Percentiles rank a stretch among this genome's conserved stretches.
Evolutionary conservation across 2,888 invertebrate genomes (phyloP).

Genomic region (Deilephila elpenor): DNA sequence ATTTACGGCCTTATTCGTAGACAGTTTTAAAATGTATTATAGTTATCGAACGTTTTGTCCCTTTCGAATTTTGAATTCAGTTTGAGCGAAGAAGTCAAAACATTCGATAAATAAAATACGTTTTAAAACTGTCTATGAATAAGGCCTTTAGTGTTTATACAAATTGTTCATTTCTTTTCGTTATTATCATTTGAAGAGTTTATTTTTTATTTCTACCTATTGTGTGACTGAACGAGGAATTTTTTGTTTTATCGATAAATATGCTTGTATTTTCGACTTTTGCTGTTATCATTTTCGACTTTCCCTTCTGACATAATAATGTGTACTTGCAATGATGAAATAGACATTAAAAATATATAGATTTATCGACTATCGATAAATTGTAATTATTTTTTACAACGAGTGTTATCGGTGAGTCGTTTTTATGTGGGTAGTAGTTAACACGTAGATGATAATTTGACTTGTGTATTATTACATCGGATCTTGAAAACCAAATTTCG

Average conservation of each 20-base stretch:
- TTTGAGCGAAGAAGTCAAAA: too few relatives aligned
- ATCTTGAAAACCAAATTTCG: neutral
- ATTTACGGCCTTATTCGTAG: too few relatives aligned
- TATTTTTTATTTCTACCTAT: slow-evolving; percentile 18
- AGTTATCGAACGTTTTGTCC: too few relatives aligned
- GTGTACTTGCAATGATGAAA: neutral
- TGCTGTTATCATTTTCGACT: neutral
- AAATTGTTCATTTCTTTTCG: slow-evolving; percentile 13
- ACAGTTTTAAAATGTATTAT: too few relatives aligned
- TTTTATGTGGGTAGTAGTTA: neutral
- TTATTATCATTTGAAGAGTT: slow-evolving; percentile 20
- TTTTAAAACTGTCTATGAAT: too few relatives aligned
- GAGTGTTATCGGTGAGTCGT: neutral
- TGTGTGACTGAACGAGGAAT: neutral
- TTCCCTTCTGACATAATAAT: neutral
- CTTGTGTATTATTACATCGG: neutral
- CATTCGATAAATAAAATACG: too few relatives aligned
- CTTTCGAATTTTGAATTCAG: too few relatives aligned
- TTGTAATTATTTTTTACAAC: neutral
- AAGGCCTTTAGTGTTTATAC: slow-evolving; percentile 9
- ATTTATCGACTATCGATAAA: neutral
- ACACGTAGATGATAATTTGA: neutral
- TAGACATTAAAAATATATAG: neutral
- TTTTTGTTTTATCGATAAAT: neutral
- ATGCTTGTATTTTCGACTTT: neutral